Evolutionary conservation across 2,888 invertebrate genomes (phyloP).

Genomic region (Leptopilina syphax): DNA sequence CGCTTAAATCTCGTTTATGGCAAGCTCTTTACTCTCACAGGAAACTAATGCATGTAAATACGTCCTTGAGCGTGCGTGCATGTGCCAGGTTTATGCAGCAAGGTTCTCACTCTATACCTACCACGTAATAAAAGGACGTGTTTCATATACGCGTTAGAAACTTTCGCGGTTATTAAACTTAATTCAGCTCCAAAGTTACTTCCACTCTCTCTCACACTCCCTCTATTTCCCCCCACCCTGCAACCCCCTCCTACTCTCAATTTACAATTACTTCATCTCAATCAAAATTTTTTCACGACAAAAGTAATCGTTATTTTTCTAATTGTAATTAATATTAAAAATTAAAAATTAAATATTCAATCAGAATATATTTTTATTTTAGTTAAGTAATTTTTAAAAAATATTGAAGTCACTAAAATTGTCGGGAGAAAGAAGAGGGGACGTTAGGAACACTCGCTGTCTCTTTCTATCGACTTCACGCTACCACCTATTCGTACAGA

Average conservation of each 20-base stretch:
- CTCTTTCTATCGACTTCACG: no score
- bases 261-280: conserved; percentile 34
- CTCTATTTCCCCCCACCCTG: no score
- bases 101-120: conserved; percentile 45
- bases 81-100: conserved; percentile 50
- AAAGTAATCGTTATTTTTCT: no score
- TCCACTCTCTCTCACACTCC: not conserved
- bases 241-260: no score
- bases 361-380: no score
- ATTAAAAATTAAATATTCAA: no score
- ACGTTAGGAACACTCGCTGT: no score
- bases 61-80: conserved; percentile 48
- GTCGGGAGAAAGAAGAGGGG: no score
- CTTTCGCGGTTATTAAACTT: conserved; percentile 61
- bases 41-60: conserved; percentile 62
- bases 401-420: no score
- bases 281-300: not conserved
- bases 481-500: no score
- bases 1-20: conserved; percentile 63
- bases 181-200: conserved; percentile 36
- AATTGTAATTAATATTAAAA: no score
- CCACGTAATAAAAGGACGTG: conserved; percentile 62
- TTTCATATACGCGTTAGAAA: conserved; percentile 46
- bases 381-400: no score
- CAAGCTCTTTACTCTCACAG: conserved; percentile 56